Conservation (phyloP, 2,888 invertebrate species). For the Euphydryas editha region DNA sequence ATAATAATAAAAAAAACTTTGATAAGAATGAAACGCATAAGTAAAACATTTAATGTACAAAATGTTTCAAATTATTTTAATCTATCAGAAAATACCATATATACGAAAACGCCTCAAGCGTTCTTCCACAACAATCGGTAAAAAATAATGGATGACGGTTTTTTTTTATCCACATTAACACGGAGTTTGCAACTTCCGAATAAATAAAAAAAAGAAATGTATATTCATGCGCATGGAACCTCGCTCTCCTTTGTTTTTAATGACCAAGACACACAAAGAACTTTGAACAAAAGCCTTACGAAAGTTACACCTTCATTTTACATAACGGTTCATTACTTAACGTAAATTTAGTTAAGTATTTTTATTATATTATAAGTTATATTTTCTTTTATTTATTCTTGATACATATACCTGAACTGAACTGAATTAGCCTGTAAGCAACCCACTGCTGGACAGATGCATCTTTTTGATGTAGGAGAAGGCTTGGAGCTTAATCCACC, state of each 20-base stretch:
- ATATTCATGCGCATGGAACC: slow-evolving; percentile 18
- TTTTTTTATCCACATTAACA: slow-evolving; percentile 8
- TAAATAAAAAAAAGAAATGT: slow-evolving; percentile 20
- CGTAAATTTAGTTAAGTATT: neutral
- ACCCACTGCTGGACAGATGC: too few species aligned
- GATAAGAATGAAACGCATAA: neutral
- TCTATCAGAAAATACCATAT: neutral
- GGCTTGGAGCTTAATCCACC: too few species aligned
- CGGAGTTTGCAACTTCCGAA: slow-evolving; percentile 12
- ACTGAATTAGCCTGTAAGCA: too few species aligned
- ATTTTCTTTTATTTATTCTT: too few species aligned
- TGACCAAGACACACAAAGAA: slow-evolving; percentile 22
- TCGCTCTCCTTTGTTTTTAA: slow-evolving; percentile 27
- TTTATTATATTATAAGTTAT: neutral
- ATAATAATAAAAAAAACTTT: too few species aligned
- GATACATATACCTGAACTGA: too few species aligned
- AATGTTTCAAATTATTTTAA: neutral
- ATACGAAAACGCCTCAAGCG: neutral
- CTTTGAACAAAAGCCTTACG: slow-evolving; percentile 20
- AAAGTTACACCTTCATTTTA: slow-evolving; percentile 28
- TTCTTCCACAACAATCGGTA: neutral
- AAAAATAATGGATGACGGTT: neutral
- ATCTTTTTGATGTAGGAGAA: too few species aligned
- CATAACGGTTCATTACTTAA: slow-evolving; percentile 13
- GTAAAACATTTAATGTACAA: neutral